phyloP scores from a whole-genome alignment of 2,113 vertebrate genomes.

The Pogonocichla stellata region DNA sequence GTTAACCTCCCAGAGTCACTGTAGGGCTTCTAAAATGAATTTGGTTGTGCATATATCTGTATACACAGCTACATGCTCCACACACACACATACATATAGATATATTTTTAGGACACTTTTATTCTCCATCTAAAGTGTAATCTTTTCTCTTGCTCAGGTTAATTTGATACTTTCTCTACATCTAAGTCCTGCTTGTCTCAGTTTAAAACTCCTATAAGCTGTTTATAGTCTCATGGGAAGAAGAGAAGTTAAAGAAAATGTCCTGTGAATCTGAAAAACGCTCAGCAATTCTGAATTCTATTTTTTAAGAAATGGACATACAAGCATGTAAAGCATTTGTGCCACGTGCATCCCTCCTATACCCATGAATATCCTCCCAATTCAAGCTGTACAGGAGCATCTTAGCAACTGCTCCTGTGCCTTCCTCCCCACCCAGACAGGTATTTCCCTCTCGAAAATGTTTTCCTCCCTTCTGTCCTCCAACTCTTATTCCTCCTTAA shows the following conservation, averaged over 20 bases:
- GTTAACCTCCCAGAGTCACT: not conserved
- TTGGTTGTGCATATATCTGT: not conserved
- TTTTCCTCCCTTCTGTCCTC: not conserved
- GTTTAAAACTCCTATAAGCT: not conserved
- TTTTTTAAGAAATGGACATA: not conserved
- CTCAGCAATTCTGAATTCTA: not conserved
- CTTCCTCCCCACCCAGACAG: not conserved
- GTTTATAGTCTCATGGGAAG: not conserved
- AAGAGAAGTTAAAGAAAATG: not conserved
- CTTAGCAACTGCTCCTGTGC: not conserved
- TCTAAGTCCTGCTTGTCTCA: not conserved
- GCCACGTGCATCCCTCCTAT: not conserved
- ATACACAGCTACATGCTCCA: not conserved
- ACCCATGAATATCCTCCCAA: not conserved
- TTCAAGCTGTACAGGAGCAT: accelerated
- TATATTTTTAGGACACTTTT: not conserved
- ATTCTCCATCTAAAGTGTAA: not conserved
- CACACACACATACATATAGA: not conserved
- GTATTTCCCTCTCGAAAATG: not conserved
- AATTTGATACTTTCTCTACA: not conserved
- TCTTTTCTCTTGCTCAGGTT: not conserved
- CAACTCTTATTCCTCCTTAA: not conserved
- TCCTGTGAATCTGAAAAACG: not conserved
- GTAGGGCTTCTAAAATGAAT: not conserved
- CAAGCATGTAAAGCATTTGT: not conserved